Evolutionary conservation across 2,888 invertebrate genomes (phyloP).

Genomic region (Campoplex capitator): DNA sequence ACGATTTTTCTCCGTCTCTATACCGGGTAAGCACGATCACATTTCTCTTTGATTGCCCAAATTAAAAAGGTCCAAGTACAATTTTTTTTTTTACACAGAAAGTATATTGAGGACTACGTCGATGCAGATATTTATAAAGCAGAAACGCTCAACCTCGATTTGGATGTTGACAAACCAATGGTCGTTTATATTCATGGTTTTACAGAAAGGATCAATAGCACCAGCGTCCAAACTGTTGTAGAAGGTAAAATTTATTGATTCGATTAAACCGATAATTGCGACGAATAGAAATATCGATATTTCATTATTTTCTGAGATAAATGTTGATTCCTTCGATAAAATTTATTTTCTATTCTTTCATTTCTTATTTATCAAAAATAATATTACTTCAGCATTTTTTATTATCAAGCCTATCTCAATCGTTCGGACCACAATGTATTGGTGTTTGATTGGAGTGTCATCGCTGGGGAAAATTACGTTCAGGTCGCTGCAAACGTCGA

Average conservation of each 20-base stretch:
- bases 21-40: constrained; percentile 66
- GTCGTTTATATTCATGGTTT: constrained; percentile 85
- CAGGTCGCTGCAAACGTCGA: constrained; percentile 69
- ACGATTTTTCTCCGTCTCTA: constrained; percentile 72
- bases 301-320: neutral
- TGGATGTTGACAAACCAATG: constrained; percentile 74
- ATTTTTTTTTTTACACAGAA: constrained; percentile 48
- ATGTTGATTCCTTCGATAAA: neutral
- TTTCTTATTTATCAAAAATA: neutral
- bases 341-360: neutral
- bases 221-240: constrained; percentile 81
- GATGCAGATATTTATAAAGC: constrained; percentile 66
- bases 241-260: constrained; percentile 68
- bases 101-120: constrained; percentile 41
- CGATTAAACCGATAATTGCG: neutral
- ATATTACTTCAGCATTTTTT: constrained; percentile 4
- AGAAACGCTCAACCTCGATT: constrained; percentile 52
- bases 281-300: neutral
- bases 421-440: constrained; percentile 84
- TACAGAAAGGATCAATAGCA: constrained; percentile 82
- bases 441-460: constrained; percentile 84
- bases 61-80: neutral
- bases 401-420: constrained; percentile 80
- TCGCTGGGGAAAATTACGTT: constrained; percentile 84
- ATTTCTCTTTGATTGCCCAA: neutral